Conservation (phyloP, 2,888 invertebrate genomes). For the Orchestes rusci region DNA sequence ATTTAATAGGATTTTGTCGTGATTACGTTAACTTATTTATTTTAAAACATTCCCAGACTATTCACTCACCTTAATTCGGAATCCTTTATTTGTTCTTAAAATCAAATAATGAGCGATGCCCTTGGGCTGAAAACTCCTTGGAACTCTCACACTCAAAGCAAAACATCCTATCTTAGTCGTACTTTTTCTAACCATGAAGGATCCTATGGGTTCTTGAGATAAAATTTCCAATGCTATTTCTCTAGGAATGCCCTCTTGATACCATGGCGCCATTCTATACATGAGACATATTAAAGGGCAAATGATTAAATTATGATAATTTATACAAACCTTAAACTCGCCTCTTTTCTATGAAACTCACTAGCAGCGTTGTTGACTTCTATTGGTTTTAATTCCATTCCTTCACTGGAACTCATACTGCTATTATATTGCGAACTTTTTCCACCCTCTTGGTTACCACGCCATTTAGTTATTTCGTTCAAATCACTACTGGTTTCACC, state of each 20-base stretch:
- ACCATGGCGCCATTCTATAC: slow-evolving; percentile 82
- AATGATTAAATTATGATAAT: slow-evolving; percentile 1
- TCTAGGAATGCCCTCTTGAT: slow-evolving; percentile 92
- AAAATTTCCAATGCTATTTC: slow-evolving; percentile 90
- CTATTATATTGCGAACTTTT: slow-evolving; percentile 4
- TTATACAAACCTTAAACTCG: slow-evolving; percentile 9
- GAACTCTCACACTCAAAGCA: slow-evolving; percentile 88
- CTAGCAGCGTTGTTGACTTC: not conserved
- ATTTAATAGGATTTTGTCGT: too few relatives aligned
- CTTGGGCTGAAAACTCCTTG: slow-evolving; percentile 74
- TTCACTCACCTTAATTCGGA: slow-evolving; percentile 77
- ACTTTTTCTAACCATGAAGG: slow-evolving; percentile 92
- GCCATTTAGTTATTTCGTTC: not conserved
- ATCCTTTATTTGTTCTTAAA: slow-evolving; percentile 77
- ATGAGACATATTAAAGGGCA: too few relatives aligned
- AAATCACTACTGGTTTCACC: slow-evolving; percentile 3
- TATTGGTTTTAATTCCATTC: not conserved
- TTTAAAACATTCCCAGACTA: not conserved
- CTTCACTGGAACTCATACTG: slow-evolving; percentile 37
- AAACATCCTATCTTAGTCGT: slow-evolving; percentile 91
- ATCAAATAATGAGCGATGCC: slow-evolving; percentile 96
- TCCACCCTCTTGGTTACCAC: slow-evolving; percentile 1
- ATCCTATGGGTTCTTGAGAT: slow-evolving; percentile 82
- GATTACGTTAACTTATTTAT: not conserved
- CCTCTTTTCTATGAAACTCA: slow-evolving; percentile 4